Percentiles rank a stretch among this genome's conserved stretches.
Conservation (phyloP, 2,888 invertebrate genomes). For the Punctoribates punctum region DNA sequence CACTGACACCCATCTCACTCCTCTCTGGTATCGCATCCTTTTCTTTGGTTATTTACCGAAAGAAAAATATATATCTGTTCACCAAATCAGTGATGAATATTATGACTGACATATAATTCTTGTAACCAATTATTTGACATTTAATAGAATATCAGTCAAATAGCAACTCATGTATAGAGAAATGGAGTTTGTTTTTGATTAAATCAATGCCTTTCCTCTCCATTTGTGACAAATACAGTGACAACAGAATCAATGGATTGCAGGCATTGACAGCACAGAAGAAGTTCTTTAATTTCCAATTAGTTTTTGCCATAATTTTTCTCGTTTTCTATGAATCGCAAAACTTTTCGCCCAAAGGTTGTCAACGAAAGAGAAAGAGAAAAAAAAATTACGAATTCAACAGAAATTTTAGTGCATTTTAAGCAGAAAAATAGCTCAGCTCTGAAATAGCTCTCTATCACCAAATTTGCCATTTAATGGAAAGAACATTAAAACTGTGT, state of each 20-base stretch:
- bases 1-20: background rate
- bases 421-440: no score
- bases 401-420: no score
- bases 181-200: background rate
- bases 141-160: background rate
- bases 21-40: background rate
- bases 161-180: background rate
- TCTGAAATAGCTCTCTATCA: background rate
- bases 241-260: background rate
- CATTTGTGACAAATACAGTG: no score
- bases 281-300: background rate
- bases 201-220: no score
- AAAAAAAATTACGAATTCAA: background rate
- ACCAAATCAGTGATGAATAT: background rate
- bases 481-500: background rate
- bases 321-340: background rate
- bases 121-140: conserved; percentile 6
- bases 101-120: conserved; percentile 2
- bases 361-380: no score
- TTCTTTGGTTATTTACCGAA: background rate
- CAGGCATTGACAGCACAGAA: background rate
- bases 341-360: background rate
- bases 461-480: background rate
- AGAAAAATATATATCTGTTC: background rate
- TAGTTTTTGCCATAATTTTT: conserved; percentile 1